These are phyloP conservation scores for Rotaria socialis DNA, from an alignment of 2,888 invertebrate genomes.

Conservation along the genomic window DNA sequence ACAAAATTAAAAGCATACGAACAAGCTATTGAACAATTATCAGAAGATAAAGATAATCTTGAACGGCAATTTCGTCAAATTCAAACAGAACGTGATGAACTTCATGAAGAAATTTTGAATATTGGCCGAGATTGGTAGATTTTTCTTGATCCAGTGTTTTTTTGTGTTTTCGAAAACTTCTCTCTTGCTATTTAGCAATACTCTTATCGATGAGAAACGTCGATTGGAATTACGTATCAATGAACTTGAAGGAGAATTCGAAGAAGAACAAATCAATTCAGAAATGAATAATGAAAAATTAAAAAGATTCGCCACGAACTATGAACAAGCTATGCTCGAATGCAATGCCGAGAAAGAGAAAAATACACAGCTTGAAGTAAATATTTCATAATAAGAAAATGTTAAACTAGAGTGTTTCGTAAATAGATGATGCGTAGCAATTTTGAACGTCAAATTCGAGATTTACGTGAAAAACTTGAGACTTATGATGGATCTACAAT, in stretches of 20 bases:
- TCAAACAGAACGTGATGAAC: constrained; percentile 38
- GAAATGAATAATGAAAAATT: constrained; percentile 79
- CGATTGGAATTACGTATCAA: constrained; percentile 87
- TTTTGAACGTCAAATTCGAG: constrained; percentile 73
- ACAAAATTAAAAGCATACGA: constrained; percentile 80
- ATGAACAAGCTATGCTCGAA: constrained; percentile 75
- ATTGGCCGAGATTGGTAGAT: background rate
- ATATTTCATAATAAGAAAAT: background rate
- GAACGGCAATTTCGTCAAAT: constrained; percentile 37
- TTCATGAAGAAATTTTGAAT: constrained; percentile 40
- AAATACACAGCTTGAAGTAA: constrained; percentile 77
- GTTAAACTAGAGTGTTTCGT: too few relatives aligned
- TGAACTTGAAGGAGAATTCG: constrained; percentile 89
- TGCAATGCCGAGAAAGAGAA: constrained; percentile 74
- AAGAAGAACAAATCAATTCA: constrained; percentile 89
- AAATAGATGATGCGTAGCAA: constrained; percentile 66
- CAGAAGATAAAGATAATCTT: constrained; percentile 63
- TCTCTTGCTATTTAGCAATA: constrained; percentile 53
- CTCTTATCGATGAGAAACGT: constrained; percentile 75
- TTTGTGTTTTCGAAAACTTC: background rate
- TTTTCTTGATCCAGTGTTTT: background rate
- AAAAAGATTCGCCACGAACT: constrained; percentile 75
- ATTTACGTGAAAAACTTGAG: constrained; percentile 79
- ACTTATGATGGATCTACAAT: constrained; percentile 88
- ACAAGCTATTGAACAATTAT: constrained; percentile 79